A percentile compares a stretch with the other conserved stretches of the same genome.
phyloP scores from a whole-genome alignment of 2,113 vertebrate genomes.

The Pimephales promelas region DNA sequence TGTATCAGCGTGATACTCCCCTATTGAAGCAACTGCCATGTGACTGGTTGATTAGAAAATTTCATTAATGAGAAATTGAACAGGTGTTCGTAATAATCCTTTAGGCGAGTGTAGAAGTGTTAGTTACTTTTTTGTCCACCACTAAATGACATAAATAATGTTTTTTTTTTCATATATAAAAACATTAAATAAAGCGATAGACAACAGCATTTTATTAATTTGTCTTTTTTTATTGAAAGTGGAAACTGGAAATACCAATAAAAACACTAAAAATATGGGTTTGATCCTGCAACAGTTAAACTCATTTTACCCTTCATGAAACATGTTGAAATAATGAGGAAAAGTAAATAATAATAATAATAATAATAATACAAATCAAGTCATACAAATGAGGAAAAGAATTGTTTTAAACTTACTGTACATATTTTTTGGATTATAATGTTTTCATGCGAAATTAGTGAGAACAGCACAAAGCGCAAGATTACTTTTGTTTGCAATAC shows the following conservation, averaged over 20 bases:
- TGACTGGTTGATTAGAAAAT: no score
- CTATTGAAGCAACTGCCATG: no score
- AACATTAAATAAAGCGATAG: background rate
- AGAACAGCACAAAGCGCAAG: constrained; percentile 3
- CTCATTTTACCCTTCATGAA: background rate
- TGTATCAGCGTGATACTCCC: no score
- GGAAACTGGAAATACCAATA: constrained; percentile 11
- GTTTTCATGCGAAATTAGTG: constrained; percentile 36
- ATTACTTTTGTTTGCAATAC: constrained; percentile 11
- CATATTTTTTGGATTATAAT: constrained; percentile 36
- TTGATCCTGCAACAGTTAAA: background rate
- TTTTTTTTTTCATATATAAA: background rate
- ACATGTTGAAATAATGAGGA: background rate
- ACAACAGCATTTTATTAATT: background rate
- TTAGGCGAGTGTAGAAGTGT: no score
- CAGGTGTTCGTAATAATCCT: no score
- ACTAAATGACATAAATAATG: background rate
- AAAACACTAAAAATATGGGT: constrained; percentile 22
- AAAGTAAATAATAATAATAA: constrained; percentile 22
- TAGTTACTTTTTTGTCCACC: background rate
- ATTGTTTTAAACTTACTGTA: constrained; percentile 32
- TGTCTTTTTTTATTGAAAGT: constrained; percentile 44
- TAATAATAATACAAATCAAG: constrained; percentile 7
- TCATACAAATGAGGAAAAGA: constrained; percentile 35
- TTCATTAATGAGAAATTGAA: no score